Evolutionary conservation across 2,888 invertebrate genomes (phyloP), one percentile per base, ranked within the genome.

Genomic region (Melitaea athalia): DNA sequence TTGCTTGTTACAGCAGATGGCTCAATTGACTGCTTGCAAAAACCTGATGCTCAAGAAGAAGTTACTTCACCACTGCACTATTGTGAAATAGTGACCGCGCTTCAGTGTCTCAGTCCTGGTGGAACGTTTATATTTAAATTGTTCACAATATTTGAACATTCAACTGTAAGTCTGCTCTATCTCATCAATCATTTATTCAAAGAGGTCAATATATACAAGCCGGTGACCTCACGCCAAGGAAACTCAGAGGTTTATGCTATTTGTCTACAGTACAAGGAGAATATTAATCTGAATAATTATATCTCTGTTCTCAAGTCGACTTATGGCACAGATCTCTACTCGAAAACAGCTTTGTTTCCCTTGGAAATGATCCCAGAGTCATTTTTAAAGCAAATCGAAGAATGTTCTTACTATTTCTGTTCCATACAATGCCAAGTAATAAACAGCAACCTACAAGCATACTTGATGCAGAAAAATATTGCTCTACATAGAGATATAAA

Each of bases 201-300:
- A 43, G 89, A 95, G 81, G 95, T 99, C 0, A 92, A 94, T 75
- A 92, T 97, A 17, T 96, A 95, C 82, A 99, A 99, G 84, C 99
- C 99, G 0, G 95, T 95, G 0, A 97, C 97, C 0, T 99, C 99
- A n/a, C 97, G 98, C 81, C 96, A 96, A 80, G 99, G 99, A 8
- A 99, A 99, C 87, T 99, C 99, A 0, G 99, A 99, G 88, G 95
- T 97, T 0, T 99, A 99, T 81, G 94, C 98, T 0, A 91, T 99
- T 42, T 97, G 96, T 78, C 82, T 95, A 38, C 90, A 92, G 31
- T 96, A 94, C 79, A 92, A 92, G 75, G 95, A 95, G 3, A 78
- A 76, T 14, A 74, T 87, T 7, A 74, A 75, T n/a, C 73, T 94
- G 0, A 79, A 83, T 6, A 85, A 86, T 0, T 93, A 90, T 77